A percentile compares a stretch with the other conserved stretches of the same genome.
phyloP scores from a whole-genome alignment of 2,113 vertebrate species.

The Brachypodius melanocephalos region DNA sequence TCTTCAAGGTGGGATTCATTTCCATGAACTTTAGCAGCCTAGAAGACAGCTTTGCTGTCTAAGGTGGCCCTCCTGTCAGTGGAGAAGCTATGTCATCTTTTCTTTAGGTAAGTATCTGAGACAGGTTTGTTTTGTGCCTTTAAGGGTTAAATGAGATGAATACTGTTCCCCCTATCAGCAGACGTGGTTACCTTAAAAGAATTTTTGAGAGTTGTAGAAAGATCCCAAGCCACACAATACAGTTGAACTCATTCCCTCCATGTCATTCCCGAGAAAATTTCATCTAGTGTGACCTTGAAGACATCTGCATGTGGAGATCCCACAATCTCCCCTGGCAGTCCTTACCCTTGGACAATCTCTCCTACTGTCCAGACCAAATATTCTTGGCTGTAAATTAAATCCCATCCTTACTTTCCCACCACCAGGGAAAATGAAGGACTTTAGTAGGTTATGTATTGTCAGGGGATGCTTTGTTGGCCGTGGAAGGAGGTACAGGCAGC shows the following conservation, averaged over 20 bases:
- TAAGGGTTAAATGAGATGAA: background rate
- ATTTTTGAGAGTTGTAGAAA: background rate
- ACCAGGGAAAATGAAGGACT: background rate
- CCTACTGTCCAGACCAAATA: background rate
- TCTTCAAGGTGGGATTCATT: background rate
- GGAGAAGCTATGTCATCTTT: background rate
- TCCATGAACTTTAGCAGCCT: background rate
- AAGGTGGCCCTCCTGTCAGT: background rate
- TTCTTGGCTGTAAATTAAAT: background rate
- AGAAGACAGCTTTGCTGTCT: background rate
- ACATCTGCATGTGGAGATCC: background rate
- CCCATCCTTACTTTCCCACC: background rate
- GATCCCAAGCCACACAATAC: background rate
- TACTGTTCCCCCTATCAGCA: background rate
- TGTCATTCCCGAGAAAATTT: background rate
- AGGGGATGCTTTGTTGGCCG: background rate
- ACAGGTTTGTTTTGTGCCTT: background rate
- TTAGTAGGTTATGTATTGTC: background rate
- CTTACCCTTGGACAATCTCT: background rate
- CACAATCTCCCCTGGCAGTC: background rate
- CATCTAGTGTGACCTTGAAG: background rate
- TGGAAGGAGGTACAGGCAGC: background rate
- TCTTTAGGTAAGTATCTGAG: background rate
- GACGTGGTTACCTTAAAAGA: background rate
- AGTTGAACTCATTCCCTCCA: background rate